Evolutionary conservation across 2,888 invertebrate species (phyloP), one percentile per base, ranked within the genome.

Genomic region (Diaphora mendica): DNA sequence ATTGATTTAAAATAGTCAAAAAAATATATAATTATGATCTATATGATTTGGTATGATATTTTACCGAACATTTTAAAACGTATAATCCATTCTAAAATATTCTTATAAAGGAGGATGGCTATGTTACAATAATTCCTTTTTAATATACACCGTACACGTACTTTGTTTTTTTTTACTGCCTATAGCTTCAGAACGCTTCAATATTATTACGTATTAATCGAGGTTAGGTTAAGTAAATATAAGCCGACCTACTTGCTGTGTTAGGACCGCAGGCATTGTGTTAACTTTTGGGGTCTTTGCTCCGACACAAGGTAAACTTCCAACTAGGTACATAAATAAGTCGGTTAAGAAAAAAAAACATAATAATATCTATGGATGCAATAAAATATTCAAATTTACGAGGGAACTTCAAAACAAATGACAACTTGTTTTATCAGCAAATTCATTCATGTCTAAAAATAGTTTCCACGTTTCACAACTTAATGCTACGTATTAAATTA

Each of bases 361-460:
- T 26, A 59, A 62, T 30, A 59, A 15, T 15, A 26, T 62, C 62
- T 62, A 62, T 62, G 62, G 17, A 23, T 35, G 8, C 33, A 3
- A 65, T 39, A 65, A 65, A 65, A n/a, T 65, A 35, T 39, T n/a
- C 5, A 30, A 65, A 17, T 65, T 39, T 65, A 65, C 39, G 39
- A 65, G 5, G 20, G 35, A 64, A 23, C 23, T 3, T 23, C 39
- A 35, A 39, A 65, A 65, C 35, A 65, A 65, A 65, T n/a, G 5
- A 65, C n/a, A 39, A n/a, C 11, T 65, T 65, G n/a, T n/a, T 39
- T 33, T 65, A 35, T 23, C 39, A 65, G 39, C 64, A 23, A 65
- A 65, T 65, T 65, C 35, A 64, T 64, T 64, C 39, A 64, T 23
- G 11, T n/a, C 39, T 65, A 65, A 23, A 33, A 65, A 65, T 65